Evolutionary conservation across 2,888 invertebrate species (phyloP).

Genomic region (Caenorhabditis panamensis): DNA sequence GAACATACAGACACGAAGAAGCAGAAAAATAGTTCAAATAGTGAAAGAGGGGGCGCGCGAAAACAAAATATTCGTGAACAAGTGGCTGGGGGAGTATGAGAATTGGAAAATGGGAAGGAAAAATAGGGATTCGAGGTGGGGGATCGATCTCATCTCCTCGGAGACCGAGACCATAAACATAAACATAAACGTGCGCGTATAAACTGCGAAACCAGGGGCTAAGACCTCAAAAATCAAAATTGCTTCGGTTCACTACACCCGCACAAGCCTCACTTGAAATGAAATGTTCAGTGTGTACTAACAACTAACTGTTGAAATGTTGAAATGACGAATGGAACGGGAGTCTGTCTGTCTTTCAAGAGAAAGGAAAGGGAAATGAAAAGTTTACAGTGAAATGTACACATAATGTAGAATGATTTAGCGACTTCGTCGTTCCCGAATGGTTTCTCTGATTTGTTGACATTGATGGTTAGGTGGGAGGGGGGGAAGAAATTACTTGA

Average conservation of each 20-base stretch:
- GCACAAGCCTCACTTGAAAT: neutral
- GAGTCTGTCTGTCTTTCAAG: too few relatives aligned
- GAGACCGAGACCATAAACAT: conserved; percentile 30
- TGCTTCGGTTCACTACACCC: conserved; percentile 2
- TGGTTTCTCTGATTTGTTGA: conserved; percentile 47
- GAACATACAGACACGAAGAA: conserved; percentile 49
- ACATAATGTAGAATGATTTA: conserved; percentile 57
- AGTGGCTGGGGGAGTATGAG: conserved; percentile 43
- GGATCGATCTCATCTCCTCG: conserved; percentile 26
- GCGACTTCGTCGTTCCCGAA: conserved; percentile 23
- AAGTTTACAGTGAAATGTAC: conserved; percentile 48
- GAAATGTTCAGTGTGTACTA: neutral
- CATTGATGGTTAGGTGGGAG: conserved; percentile 29
- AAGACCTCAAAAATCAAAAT: conserved; percentile 49
- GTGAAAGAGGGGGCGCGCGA: conserved; percentile 33
- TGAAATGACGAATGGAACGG: conserved; percentile 6
- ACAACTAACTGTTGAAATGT: too few relatives aligned
- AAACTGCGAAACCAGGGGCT: too few relatives aligned
- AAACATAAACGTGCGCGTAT: too few relatives aligned
- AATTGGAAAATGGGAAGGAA: neutral
- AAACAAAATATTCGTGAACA: conserved; percentile 63
- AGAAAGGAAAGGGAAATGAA: neutral
- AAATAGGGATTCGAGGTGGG: conserved; percentile 17
- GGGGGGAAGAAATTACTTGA: conserved; percentile 1
- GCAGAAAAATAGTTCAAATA: conserved; percentile 59